Conservation (phyloP, 2,797 vertebrate genomes). For the Leptoclinus maculatus region DNA sequence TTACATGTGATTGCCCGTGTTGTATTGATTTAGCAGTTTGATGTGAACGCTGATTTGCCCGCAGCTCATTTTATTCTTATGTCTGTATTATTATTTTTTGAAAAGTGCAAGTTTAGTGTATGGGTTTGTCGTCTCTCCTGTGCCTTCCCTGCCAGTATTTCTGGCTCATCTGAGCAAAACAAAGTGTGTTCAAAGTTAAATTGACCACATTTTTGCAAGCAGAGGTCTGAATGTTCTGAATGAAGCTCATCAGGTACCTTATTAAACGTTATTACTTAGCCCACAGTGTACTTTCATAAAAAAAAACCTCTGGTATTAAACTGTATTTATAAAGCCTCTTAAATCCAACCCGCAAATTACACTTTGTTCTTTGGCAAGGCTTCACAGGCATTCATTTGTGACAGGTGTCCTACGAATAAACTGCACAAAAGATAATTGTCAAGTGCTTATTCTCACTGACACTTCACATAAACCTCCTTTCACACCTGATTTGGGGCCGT, state of each 20-base stretch:
- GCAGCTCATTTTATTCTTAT: background rate
- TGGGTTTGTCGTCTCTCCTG: background rate
- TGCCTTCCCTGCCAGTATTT: background rate
- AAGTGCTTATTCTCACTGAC: slow-evolving; percentile 1
- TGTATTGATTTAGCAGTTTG: slow-evolving; percentile 1
- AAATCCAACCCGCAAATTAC: slow-evolving; percentile 13
- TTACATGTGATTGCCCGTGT: background rate
- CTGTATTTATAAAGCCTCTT: background rate
- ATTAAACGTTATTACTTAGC: background rate
- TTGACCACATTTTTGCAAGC: background rate
- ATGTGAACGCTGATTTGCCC: background rate
- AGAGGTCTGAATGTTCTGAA: slow-evolving; percentile 15
- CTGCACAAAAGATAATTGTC: slow-evolving; percentile 28
- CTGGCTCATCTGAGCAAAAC: background rate
- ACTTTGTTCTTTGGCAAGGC: slow-evolving; percentile 19
- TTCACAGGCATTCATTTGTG: background rate
- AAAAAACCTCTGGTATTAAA: background rate
- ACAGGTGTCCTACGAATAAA: background rate
- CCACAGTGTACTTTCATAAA: background rate
- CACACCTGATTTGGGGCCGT: background rate
- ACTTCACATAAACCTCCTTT: background rate
- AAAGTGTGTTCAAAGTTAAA: background rate
- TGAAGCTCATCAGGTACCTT: background rate
- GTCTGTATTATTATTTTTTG: background rate
- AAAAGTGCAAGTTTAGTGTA: background rate